Evolutionary conservation across 1,140 invertebrate species (phyloP).

Genomic region (Drosophila kurseongensis): DNA sequence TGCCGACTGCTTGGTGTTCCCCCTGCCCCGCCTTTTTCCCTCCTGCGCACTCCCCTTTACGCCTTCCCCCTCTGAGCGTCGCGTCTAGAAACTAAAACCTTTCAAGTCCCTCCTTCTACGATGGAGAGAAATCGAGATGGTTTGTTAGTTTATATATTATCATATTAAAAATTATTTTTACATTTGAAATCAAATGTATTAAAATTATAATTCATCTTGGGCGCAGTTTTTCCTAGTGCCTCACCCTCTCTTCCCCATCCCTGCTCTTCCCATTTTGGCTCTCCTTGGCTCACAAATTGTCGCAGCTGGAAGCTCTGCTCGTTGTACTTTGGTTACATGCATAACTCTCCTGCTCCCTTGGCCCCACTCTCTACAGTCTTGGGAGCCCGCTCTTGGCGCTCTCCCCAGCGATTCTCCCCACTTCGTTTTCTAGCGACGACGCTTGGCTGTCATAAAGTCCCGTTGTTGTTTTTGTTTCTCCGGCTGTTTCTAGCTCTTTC

Average conservation of each 20-base stretch:
- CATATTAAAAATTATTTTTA: too few species aligned
- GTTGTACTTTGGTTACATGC: slow-evolving; percentile 52
- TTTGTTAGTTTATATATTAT: not conserved
- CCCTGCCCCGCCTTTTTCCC: slow-evolving; percentile 7
- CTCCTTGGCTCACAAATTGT: slow-evolving; percentile 29
- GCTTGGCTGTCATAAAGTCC: slow-evolving; percentile 74
- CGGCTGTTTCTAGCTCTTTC: slow-evolving; percentile 52
- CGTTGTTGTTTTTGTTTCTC: slow-evolving; percentile 66
- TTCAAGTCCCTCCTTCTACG: slow-evolving; percentile 33
- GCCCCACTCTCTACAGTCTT: slow-evolving; percentile 1
- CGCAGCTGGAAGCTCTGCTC: slow-evolving; percentile 32
- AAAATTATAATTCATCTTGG: too few species aligned
- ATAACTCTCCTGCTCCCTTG: slow-evolving; percentile 14
- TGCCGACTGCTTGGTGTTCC: slow-evolving; percentile 19
- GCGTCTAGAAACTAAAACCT: slow-evolving; percentile 30
- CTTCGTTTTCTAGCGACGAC: slow-evolving; percentile 73
- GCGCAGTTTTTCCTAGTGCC: slow-evolving; percentile 43
- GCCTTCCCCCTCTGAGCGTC: slow-evolving; percentile 28
- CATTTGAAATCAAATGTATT: too few species aligned
- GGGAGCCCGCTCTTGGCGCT: not conserved
- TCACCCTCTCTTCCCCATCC: slow-evolving; percentile 33
- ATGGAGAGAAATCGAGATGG: not conserved
- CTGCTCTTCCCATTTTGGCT: slow-evolving; percentile 26
- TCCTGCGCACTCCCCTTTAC: slow-evolving; percentile 6
- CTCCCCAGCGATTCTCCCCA: slow-evolving; percentile 15